Evolutionary conservation across 2,797 vertebrate genomes (phyloP), one percentile per base, ranked within the genome.

Genomic region (Anas bahamensis): DNA sequence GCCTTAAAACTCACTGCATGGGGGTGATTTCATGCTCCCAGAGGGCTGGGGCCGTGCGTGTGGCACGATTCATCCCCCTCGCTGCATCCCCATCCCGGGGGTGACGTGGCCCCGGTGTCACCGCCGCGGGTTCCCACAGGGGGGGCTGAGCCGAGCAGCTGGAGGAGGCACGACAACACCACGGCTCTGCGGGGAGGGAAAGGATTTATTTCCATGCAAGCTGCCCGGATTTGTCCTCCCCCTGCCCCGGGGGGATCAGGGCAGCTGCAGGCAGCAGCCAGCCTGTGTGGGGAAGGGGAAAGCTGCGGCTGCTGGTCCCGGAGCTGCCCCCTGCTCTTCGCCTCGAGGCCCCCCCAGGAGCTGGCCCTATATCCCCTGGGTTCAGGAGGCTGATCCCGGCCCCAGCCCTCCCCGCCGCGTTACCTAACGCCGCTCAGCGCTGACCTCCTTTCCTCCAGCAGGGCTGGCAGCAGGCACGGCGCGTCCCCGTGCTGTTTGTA

Each of bases 191-290:
- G 69, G 2, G 14, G 42, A 39, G 48, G 48, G 68, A 63, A 79
- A 57, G 73, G 76, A n/a, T 97, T 95, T 96, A 96, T 95, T 96
- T 85, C 44, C 72, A 18, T 8, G 3, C 31, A 71, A 44, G 35
- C 59, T 7, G 57, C 61, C 19, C 1, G 13, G 83, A 46, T 90
- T 78, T 69, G 42, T 28, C 31, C 5, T n/a, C 16, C 16, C 28
- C 16, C 28, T 2, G 2, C 35, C 61, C 33, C 0, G 5, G 74
- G 46, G 21, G 55, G 23, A 33, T 12, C 70, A 46, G 52, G n/a
- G 48, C 10, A 8, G 35, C 28, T 42, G 26, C 53, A 57, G 44
- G 44, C 44, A 35, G 24, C 52, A 48, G 39, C 55, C 35, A 46
- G 41, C 66, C 29, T 35, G 22, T 8, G 10, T 0, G 1, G 59